Evolutionary conservation across 2,797 vertebrate species (phyloP).

Genomic region (Dendrocincla fuliginosa): DNA sequence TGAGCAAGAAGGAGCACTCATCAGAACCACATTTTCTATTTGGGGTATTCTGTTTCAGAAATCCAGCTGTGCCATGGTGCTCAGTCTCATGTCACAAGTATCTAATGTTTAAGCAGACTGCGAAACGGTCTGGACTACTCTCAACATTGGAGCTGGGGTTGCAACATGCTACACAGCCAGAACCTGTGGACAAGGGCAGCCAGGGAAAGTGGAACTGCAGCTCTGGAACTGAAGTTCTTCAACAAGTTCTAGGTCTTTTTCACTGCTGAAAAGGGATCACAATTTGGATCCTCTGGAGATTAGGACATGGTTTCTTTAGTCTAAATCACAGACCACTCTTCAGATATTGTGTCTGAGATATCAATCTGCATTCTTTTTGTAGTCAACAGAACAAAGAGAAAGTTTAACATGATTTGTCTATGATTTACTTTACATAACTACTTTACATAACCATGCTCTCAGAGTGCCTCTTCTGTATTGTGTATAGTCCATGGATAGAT

Average conservation of each 20-base stretch:
- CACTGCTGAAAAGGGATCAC: background rate
- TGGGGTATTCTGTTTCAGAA: background rate
- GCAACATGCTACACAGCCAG: background rate
- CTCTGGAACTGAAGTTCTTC: background rate
- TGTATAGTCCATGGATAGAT: background rate
- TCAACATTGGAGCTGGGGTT: background rate
- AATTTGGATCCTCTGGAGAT: background rate
- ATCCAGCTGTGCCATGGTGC: background rate
- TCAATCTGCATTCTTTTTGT: background rate
- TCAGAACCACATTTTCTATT: background rate
- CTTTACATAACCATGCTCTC: background rate
- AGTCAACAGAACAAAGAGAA: background rate
- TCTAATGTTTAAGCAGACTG: background rate
- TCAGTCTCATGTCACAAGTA: background rate
- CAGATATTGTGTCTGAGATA: background rate
- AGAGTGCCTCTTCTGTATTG: background rate
- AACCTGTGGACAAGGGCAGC: background rate
- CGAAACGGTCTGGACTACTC: background rate
- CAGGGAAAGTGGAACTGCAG: accelerated
- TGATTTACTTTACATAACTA: background rate
- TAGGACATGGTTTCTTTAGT: background rate
- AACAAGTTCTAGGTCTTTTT: background rate
- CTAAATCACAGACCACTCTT: background rate
- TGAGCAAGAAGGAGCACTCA: background rate
- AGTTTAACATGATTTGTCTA: background rate